Conservation (phyloP, 2,797 vertebrate genomes). For the Eulemur albifrons region DNA sequence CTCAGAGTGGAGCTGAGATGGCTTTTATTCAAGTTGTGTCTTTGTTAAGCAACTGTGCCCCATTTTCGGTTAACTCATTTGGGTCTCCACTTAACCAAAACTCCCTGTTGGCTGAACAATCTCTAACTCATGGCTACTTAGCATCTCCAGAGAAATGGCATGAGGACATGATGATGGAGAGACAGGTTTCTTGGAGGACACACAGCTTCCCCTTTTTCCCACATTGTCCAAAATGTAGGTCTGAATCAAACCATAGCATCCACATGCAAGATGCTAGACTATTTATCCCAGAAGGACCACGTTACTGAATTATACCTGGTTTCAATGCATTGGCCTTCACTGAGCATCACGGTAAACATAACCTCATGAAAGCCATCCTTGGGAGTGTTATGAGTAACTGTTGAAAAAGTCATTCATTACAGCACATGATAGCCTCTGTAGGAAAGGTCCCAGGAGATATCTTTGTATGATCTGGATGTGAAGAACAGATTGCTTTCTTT, state of each 20-base stretch:
- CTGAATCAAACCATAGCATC: neutral
- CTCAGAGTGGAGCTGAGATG: neutral
- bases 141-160: neutral
- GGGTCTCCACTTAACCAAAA: neutral
- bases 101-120: neutral
- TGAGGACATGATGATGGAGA: neutral
- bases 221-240: neutral
- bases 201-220: neutral
- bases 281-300: neutral
- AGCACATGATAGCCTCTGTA: neutral
- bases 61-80: neutral
- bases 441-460: neutral
- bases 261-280: neutral
- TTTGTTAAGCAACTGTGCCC: constrained; percentile 11
- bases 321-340: neutral
- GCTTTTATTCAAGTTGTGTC: neutral
- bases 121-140: neutral
- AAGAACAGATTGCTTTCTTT: neutral
- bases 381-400: neutral
- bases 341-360: neutral
- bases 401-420: neutral
- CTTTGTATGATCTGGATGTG: neutral
- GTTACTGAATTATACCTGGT: neutral
- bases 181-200: neutral
- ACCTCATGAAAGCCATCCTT: neutral